Percentiles rank a stretch among this genome's conserved stretches.
Conservation (phyloP, 2,113 vertebrate genomes). For the Microcebus ravelobensis region DNA sequence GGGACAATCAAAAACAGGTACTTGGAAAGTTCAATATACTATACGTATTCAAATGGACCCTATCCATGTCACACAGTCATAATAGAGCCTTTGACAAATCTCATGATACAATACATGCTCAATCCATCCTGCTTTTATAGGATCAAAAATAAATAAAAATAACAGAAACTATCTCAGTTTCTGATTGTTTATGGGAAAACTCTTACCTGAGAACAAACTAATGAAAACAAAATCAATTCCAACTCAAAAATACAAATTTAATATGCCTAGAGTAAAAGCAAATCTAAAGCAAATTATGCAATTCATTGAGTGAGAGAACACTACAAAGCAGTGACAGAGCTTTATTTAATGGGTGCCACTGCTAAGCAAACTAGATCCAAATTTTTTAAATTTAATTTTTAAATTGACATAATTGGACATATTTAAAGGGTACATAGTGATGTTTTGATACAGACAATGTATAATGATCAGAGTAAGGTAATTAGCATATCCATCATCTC, state of each 20-base stretch:
- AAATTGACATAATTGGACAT: background rate
- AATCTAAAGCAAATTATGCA: constrained; percentile 15
- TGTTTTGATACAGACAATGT: background rate
- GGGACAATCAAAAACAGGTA: constrained; percentile 28
- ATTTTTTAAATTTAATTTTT: background rate
- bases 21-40: constrained; percentile 45
- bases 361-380: constrained; percentile 5
- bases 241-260: constrained; percentile 58
- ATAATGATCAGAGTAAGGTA: background rate
- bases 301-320: constrained; percentile 42
- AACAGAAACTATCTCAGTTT: background rate
- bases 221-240: constrained; percentile 49
- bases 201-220: constrained; percentile 15
- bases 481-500: background rate
- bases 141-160: constrained; percentile 17
- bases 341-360: constrained; percentile 18
- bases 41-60: background rate
- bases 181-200: constrained; percentile 7
- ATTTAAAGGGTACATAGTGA: background rate
- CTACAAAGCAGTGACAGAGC: background rate
- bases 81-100: background rate
- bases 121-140: constrained; percentile 16
- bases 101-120: background rate
- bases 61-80: background rate
- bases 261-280: constrained; percentile 28